A percentile compares a stretch with the other conserved stretches of the same genome.
Evolutionary conservation across 2,797 vertebrate species (phyloP).

Genomic region (Bucorvus abyssinicus): DNA sequence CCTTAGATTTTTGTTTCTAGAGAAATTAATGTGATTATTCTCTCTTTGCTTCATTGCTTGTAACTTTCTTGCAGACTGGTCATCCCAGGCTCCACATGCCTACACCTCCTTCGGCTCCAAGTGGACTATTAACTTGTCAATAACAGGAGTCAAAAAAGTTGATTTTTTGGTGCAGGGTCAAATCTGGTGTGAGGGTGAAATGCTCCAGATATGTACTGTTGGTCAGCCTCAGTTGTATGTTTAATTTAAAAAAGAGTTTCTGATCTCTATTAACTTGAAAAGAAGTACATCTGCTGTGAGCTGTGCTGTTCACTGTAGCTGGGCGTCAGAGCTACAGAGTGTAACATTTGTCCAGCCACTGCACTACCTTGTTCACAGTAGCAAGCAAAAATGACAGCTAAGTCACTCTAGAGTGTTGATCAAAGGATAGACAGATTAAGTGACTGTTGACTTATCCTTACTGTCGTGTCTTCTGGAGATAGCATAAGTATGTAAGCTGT

Average conservation of each 20-base stretch:
- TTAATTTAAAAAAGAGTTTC: background rate
- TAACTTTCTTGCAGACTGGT: background rate
- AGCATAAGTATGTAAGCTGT: background rate
- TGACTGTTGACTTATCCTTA: background rate
- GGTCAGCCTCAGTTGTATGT: background rate
- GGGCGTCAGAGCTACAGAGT: background rate
- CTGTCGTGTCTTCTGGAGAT: background rate
- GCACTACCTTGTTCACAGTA: background rate
- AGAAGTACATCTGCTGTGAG: background rate
- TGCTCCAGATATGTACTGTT: background rate
- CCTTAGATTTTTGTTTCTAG: background rate
- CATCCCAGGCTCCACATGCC: background rate
- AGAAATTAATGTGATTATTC: background rate
- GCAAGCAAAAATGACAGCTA: background rate
- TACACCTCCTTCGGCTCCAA: background rate
- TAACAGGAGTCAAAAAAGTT: background rate
- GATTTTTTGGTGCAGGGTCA: background rate
- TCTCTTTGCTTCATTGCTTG: background rate
- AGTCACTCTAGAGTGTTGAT: background rate
- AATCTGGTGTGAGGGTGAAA: background rate
- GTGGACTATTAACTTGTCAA: background rate
- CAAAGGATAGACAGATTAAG: background rate
- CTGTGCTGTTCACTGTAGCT: background rate
- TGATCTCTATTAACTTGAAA: background rate
- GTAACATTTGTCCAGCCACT: background rate